These are phyloP conservation scores for Chelon labrosus DNA, from an alignment of 2,797 vertebrate species.

Conservation along the genomic window DNA sequence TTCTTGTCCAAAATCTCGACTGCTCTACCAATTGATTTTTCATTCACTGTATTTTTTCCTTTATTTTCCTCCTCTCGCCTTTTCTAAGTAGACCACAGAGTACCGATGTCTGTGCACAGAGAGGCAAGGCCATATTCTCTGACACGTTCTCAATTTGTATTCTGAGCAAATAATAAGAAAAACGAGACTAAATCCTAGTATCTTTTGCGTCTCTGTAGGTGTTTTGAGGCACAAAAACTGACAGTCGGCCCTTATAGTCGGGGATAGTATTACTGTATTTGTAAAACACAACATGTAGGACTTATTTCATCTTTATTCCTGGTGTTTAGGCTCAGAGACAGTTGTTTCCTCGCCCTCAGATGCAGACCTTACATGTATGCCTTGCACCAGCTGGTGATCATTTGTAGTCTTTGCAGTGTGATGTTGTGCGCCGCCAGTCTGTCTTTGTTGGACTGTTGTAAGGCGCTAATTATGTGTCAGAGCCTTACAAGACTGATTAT, in stretches of 20 bases:
- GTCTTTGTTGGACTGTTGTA: neutral
- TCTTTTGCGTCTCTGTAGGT: constrained; percentile 1
- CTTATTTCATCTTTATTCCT: no score
- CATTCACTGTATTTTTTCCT: constrained; percentile 1
- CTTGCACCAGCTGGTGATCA: neutral
- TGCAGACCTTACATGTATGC: neutral
- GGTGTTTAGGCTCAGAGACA: no score
- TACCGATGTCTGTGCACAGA: neutral
- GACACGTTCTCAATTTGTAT: constrained; percentile 16
- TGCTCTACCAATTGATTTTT: constrained; percentile 12
- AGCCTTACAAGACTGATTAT: neutral
- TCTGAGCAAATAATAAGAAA: neutral
- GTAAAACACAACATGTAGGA: no score
- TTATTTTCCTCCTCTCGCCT: constrained; percentile 7
- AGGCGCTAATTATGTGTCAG: neutral
- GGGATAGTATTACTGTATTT: no score
- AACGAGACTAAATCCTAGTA: constrained; percentile 5
- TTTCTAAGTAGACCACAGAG: neutral
- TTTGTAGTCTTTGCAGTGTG: neutral
- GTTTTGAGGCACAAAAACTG: neutral
- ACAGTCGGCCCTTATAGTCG: neutral
- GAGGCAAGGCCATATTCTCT: constrained; percentile 12
- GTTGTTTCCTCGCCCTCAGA: neutral
- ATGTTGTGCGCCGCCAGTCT: constrained; percentile 3
- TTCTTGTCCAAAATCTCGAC: constrained; percentile 5